Base-by-base conservation (phyloP, 1,140 invertebrate species). In the fruit fly (Drosophila melanogaster) region DNA sequence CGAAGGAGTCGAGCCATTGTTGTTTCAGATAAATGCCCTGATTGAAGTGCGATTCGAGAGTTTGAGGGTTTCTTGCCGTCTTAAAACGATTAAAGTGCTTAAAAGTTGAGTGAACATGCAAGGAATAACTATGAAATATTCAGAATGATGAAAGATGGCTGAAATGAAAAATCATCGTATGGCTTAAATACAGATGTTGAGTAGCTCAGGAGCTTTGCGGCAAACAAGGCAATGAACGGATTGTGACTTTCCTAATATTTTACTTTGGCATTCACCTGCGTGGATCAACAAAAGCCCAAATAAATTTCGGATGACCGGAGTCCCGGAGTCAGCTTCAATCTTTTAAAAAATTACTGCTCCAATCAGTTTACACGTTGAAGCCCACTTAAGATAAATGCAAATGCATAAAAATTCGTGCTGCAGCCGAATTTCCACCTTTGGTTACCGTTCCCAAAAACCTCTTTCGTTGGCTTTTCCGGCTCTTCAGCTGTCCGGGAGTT, bases 401-500 rank as follows among this genome's bases (percentile, higher is more conserved):
- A 57, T 70, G 59, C 59, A 58, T 65, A 51, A 40, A 51, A 64
- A 51, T 51, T 30, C 46, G 46, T 56, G 71, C 38, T 43, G 11
- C 17, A 43, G 46, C 37, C 51, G 40, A 38, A 40, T 35, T 49
- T 47, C 46, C 22, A 47, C 19, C 19, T 22, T 15, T 4, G 19
- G n/a, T 22, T 40, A 17, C n/a, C 37, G 14, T 33, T 35, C 7
- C 7, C 3, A 14, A 14, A 14, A 41, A 14, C 24, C 26, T 11
- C 26, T 19, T 43, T 11, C 26, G 57, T 24, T 59, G 35, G 62
- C 37, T 51, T 64, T 47, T n/a, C 56, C 43, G 37, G 26, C 11
- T 10, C n/a, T 12, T 38, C 35, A 64, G 44, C 58, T 81, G 65
- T 75, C 75, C 75, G 70, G 69, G 40, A 69, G 74, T 66, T 81